Base-by-base conservation (phyloP, 2,797 vertebrate species). In the Tadarida brasiliensis region DNA sequence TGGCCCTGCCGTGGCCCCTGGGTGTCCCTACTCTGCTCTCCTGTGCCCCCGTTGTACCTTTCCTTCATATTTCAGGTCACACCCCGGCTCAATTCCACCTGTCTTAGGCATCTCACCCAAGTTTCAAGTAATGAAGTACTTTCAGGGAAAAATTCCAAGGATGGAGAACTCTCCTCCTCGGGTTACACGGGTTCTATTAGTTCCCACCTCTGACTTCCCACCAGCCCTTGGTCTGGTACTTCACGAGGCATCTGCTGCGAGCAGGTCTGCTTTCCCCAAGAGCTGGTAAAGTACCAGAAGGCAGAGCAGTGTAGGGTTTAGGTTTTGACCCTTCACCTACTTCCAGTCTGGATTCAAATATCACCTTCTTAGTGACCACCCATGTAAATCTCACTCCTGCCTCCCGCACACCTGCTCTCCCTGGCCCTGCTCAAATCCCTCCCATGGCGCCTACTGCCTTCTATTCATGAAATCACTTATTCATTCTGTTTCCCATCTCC, bases 261-360 rank as follows among this genome's bases (percentile, higher is more conserved):
- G 51, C 11, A 68, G n/a, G 14, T 26, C 67, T 56, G 14, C 39
- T 73, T 10, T 61, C 28, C 56, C 1, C 11, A 33, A 44, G 39
- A 70, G 47, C 35, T 44, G 35, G 33, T 35, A 39, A 94, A 70
- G 39, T 47, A 7, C 47, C 19, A 10, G 59, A 63, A 73, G 61
- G 47, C 11, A 61, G 26, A 22, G 73, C 28, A 70, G 17, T 57
- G 56, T 15, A 47, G 65, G 9, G 14, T 68, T 83, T 51, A 39
- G 10, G 9, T 73, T 67, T 93, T 19, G 56, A 80, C 30, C 15
- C 26, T 59, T 86, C 30, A 26, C 16, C 12, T 70, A 14, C 71
- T 92, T 71, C 28, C 70, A 56, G 82, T 65, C 77, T 95, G 90
- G n/a, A 74, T 77, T 96, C 56, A 47, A 28, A 17, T 54, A 24